Conservation (phyloP, 2,888 invertebrate genomes). For the Euspilapteryx auroguttella region DNA sequence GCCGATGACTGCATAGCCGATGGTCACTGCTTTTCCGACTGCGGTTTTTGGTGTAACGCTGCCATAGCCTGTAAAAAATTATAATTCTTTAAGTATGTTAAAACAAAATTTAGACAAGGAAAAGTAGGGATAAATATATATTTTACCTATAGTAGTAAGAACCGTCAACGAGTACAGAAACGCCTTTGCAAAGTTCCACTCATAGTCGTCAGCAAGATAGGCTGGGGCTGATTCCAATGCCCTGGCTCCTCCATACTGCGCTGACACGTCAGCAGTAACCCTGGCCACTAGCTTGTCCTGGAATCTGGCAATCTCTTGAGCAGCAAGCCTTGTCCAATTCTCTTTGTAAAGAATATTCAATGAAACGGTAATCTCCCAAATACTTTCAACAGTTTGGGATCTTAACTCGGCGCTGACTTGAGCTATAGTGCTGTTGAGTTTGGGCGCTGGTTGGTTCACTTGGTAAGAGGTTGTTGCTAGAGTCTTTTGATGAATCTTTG, state of each 20-base stretch:
- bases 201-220: conserved; percentile 61
- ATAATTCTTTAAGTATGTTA: too few species aligned
- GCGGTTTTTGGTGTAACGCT: conserved; percentile 89
- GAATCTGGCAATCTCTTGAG: conserved; percentile 69
- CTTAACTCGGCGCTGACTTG: conserved; percentile 46
- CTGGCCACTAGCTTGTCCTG: conserved; percentile 80
- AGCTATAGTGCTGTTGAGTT: conserved; percentile 34
- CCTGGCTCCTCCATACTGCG: conserved; percentile 47
- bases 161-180: conserved; percentile 94
- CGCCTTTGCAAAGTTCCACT: conserved; percentile 88
- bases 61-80: conserved; percentile 77
- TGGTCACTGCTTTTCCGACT: conserved; percentile 90
- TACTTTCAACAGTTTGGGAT: conserved; percentile 77
- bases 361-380: conserved; percentile 88
- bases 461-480: conserved; percentile 50
- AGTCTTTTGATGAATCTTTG: conserved; percentile 53
- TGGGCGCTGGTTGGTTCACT: conserved; percentile 29
- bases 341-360: conserved; percentile 85
- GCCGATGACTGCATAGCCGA: conserved; percentile 84
- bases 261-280: conserved; percentile 74
- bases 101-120: conserved; percentile 4
- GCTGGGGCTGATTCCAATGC: conserved; percentile 46
- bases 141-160: conserved; percentile 84
- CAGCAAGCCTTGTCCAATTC: conserved; percentile 85
- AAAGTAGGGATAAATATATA: conserved; percentile 1